Base-by-base conservation (phyloP, 2,888 invertebrate genomes). In the Pherbina coryleti region DNA sequence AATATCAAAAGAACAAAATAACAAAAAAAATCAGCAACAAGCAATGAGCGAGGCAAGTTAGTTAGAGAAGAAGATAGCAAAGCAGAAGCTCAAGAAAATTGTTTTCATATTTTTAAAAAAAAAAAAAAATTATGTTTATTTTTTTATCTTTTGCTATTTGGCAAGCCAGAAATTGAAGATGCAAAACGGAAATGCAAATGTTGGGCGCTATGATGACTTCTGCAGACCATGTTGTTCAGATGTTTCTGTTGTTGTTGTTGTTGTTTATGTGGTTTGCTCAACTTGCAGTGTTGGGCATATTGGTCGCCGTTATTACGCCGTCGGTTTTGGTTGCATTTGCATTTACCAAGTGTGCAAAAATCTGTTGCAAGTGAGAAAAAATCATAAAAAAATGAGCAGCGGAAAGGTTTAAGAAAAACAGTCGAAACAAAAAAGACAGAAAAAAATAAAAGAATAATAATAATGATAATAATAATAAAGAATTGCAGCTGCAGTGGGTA, bases 141-240 rank as follows among this genome's bases (percentile, higher is more conserved):
- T 55, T 22, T 28, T 28, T 28, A 1, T 17, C 3, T 28, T 3
- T 9, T 62, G 25, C 19, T 25, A 17, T 53, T 70, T 70, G 53
- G 44, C 44, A 67, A 28, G 11, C 22, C 22, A 67, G 37, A 67
- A 67, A 67, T 67, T 67, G 19, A 22, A 49, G 25, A 67, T 5
- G 11, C 17, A 67, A 19, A 44, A 19, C 67, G 67, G 67, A 67
- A 67, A 69, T 69, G 69, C 44, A 69, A 69, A 69, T 69, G 28
- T 51, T 51, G 69, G 51, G 5, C n/a, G 67, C n/a, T 34, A n/a
- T 60, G 28, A 25, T 60, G 25, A 31, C 25, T 44, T 17, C 28
- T 28, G 31, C 11, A 62, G 31, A 5, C 11, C 62, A 25, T 62
- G 28, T 31, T 19, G 25, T 5, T 31, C 37, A 11, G 49, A 8